Percentiles rank a stretch among this genome's conserved stretches.
Conservation (phyloP, 2,113 vertebrate genomes). For the Girardinichthys multiradiatus region DNA sequence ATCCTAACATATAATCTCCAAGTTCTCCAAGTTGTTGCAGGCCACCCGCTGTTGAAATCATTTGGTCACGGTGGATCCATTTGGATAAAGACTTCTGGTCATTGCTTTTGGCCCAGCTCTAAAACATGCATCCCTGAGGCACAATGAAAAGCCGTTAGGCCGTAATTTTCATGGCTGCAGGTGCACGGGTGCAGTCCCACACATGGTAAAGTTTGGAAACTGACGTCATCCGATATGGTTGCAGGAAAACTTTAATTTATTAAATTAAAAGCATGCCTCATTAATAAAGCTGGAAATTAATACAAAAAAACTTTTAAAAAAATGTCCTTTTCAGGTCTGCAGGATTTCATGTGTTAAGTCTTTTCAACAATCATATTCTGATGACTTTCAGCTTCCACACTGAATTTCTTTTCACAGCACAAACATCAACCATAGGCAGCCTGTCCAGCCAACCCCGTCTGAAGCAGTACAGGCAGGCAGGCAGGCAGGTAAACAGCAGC, state of each 20-base stretch:
- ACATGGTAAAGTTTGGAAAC: conserved; percentile 58
- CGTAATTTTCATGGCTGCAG: conserved; percentile 41
- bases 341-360: not conserved
- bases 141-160: conserved; percentile 13
- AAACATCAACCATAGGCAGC: conserved; percentile 58
- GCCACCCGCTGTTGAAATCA: conserved; percentile 37
- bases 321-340: not conserved
- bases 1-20: conserved; percentile 41
- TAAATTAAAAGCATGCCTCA: not conserved
- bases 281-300: no score
- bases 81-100: conserved; percentile 37
- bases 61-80: conserved; percentile 54
- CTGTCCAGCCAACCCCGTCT: conserved; percentile 56
- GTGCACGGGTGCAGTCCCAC: conserved; percentile 66
- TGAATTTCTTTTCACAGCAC: conserved; percentile 47
- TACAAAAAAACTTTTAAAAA: not conserved
- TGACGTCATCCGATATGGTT: conserved; percentile 70
- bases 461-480: conserved; percentile 46
- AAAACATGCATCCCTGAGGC: conserved; percentile 17
- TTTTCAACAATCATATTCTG: conserved; percentile 47
- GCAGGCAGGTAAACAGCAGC: conserved; percentile 47
- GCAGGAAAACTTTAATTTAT: conserved; percentile 30
- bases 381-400: conserved; percentile 71
- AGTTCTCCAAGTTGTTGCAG: conserved; percentile 20
- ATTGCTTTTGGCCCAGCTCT: conserved; percentile 35